Evolutionary conservation across 2,888 invertebrate genomes (phyloP).

Genomic region (Deilephila elpenor): DNA sequence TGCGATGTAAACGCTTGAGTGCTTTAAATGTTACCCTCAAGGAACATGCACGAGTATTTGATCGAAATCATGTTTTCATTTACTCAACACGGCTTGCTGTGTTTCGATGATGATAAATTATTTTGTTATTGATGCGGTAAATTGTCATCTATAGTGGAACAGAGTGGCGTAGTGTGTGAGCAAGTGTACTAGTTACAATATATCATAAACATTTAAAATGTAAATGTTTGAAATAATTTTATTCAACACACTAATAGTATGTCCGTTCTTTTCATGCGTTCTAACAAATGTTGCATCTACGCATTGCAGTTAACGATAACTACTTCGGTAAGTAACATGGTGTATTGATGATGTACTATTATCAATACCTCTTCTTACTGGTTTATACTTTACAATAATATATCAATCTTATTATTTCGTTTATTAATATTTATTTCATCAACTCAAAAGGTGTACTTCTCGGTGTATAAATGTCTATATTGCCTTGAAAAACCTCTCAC

Average conservation of each 20-base stretch:
- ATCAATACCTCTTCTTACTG: conserved; percentile 36
- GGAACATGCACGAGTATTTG: neutral
- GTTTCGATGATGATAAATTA: neutral
- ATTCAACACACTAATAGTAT: conserved; percentile 55
- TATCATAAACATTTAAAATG: conserved; percentile 30
- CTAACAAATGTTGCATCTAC: conserved; percentile 77
- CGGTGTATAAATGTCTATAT: conserved; percentile 19
- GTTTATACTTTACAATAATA: conserved; percentile 29
- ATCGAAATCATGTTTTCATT: neutral
- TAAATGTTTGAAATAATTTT: conserved; percentile 38
- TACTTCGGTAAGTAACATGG: conserved; percentile 96
- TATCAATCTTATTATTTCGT: neutral
- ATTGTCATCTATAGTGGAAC: neutral
- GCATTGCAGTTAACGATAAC: conserved; percentile 97
- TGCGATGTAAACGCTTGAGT: neutral
- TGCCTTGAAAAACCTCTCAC: conserved; percentile 32
- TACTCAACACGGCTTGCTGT: conserved; percentile 6
- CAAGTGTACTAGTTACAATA: conserved; percentile 20
- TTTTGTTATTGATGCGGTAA: neutral
- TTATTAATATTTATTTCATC: conserved; percentile 20
- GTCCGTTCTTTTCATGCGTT: conserved; percentile 77
- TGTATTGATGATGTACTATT: conserved; percentile 39
- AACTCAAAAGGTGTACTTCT: conserved; percentile 27
- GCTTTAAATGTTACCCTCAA: neutral
- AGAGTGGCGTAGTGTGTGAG: conserved; percentile 51